Conservation (phyloP, 2,113 vertebrate species). For the Arothron firmamentum region DNA sequence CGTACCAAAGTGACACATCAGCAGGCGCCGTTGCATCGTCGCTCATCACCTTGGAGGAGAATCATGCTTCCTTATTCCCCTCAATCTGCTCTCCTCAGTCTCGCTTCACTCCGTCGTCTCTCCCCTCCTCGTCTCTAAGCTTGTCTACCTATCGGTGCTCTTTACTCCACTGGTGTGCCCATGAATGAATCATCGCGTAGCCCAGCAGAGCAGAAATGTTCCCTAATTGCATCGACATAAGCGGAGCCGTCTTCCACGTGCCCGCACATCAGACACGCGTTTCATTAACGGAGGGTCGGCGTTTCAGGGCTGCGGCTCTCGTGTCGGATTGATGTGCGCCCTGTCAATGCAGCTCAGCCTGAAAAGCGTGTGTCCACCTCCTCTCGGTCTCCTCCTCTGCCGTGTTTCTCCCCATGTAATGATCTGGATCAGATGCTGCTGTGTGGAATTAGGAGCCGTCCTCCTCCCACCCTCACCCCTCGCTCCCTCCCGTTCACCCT, state of each 20-base stretch:
- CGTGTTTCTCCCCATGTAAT: conserved; percentile 61
- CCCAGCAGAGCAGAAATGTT: conserved; percentile 70
- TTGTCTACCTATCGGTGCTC: conserved; percentile 41
- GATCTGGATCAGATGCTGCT: conserved; percentile 67
- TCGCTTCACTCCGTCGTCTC: conserved; percentile 15
- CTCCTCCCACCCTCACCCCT: neutral
- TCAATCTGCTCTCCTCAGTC: conserved; percentile 38
- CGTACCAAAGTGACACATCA: conserved; percentile 48
- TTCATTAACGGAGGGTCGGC: conserved; percentile 13
- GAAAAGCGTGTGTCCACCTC: conserved; percentile 43
- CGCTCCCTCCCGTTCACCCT: conserved; percentile 9
- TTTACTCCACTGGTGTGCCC: conserved; percentile 46
- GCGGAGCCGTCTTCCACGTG: conserved; percentile 46
- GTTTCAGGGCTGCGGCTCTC: conserved; percentile 15
- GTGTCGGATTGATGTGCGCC: conserved; percentile 52
- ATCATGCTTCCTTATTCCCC: conserved; percentile 39
- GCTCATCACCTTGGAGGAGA: conserved; percentile 42
- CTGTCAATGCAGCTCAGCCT: conserved; percentile 62
- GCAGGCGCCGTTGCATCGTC: conserved; percentile 6
- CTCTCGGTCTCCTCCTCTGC: conserved; percentile 45
- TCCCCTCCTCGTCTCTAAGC: conserved; percentile 41
- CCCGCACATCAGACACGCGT: conserved; percentile 49
- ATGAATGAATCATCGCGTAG: conserved; percentile 72
- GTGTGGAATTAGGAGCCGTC: conserved; percentile 50
- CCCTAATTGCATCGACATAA: conserved; percentile 66